phyloP scores from a whole-genome alignment of 1,140 invertebrate genomes.

The Bombus ignitus region DNA sequence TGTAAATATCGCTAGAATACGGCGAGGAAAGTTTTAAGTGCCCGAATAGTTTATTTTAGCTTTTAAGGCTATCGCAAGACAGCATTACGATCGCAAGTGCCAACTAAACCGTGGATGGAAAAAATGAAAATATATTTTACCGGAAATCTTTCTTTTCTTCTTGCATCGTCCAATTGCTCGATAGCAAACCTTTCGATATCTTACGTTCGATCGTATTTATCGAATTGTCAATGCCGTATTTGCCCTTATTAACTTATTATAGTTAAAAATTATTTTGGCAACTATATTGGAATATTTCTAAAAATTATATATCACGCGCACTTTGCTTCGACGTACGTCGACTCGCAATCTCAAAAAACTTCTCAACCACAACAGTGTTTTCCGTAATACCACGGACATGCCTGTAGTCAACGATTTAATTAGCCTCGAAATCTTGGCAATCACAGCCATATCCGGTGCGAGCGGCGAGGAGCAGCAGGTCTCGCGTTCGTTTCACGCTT shows the following conservation, averaged over 20 bases:
- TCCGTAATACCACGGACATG: neutral
- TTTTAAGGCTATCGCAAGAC: neutral
- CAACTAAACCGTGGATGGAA: neutral
- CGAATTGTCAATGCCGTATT: neutral
- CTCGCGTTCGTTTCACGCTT: constrained; percentile 41
- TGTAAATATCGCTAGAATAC: neutral
- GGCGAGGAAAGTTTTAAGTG: neutral
- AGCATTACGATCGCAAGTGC: neutral
- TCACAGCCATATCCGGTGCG: neutral
- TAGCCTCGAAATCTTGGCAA: neutral
- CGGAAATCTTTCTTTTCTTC: neutral
- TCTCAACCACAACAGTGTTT: neutral
- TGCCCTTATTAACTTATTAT: too few relatives aligned
- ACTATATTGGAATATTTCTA: neutral
- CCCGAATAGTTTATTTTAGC: neutral
- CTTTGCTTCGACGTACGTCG: too few relatives aligned
- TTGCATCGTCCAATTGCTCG: too few relatives aligned
- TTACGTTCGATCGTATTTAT: neutral
- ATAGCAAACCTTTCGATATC: too few relatives aligned
- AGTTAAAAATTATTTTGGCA: neutral
- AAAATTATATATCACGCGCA: neutral
- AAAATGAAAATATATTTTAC: neutral
- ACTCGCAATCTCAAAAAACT: neutral
- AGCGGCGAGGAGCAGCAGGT: neutral
- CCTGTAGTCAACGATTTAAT: neutral